Evolutionary conservation across 2,888 invertebrate species (phyloP), one percentile per base, ranked within the genome.

Genomic region (Andrena trimmerana): DNA sequence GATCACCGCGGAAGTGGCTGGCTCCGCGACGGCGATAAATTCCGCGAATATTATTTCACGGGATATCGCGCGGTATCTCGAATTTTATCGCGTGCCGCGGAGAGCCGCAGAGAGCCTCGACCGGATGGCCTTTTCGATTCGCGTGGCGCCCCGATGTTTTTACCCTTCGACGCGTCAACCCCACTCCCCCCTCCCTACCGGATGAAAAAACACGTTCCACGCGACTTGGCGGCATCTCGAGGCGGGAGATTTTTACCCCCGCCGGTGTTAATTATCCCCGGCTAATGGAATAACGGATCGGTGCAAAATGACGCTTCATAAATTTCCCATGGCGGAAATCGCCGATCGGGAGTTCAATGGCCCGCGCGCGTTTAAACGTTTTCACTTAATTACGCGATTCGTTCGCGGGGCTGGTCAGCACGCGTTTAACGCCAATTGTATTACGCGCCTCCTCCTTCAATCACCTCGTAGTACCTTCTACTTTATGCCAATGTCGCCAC

Each of bases 371-470:
- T 68, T 81, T 78, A 72, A 78, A 81, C 67, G 81, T 81, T 81
- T 81, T 72, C 81, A 78, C 79, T 81, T 81, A 81, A 81, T 81
- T 81, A 81, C 78, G 68, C 72, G 81, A 78, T 81, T 78, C 72
- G 79, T 33, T 57, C 78, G 68, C 67, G 24, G 72, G 13, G 8
- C 27, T 5, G 31, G 63, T 10, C 48, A 48, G 50, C 52, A n/a
- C 67, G 63, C 78, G 72, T 81, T 81, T 68, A 68, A 81, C 62
- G 72, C 50, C 67, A 68, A n/a, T n/a, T n/a, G n/a, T n/a, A n/a
- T n/a, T n/a, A n/a, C n/a, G n/a, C n/a, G n/a, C n/a, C n/a, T n/a
- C n/a, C n/a, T n/a, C n/a, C n/a, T n/a, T n/a, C n/a, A n/a, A n/a
- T n/a, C n/a, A n/a, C n/a, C n/a, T n/a, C n/a, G n/a, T n/a, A n/a